Evolutionary conservation across 1,140 invertebrate species (phyloP), one percentile per base, ranked within the genome.

Genomic region (Agrilus planipennis): DNA sequence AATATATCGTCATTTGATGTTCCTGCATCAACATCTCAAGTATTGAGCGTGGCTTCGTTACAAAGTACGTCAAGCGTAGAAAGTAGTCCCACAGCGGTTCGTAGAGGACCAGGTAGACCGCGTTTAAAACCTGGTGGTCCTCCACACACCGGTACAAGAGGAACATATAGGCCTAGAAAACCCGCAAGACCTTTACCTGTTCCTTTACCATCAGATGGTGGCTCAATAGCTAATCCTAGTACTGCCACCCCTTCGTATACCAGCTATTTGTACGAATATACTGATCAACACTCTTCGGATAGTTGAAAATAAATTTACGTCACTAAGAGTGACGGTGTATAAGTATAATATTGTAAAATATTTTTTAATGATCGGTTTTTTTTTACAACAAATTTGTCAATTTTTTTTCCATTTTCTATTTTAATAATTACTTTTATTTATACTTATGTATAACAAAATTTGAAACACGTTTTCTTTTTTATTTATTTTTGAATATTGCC

Each of bases 81-180:
- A 5, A 16, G 11, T 36, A 19, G 23, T 22, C 29, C 32, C 11
- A 41, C 47, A 28, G 30, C 43, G 5, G 18, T 52, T 2, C 68
- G 77, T 39, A 60, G 81, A 17, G 83, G 83, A 7, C 81, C 84
- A 0, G 86, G 86, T 11, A 59, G 87, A 50, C 86, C 86, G 0
- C 65, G 83, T 3, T 62, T 83, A 34, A 72, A 73, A 46, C 77
- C 70, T 2, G 65, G 67, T 27, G 79, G 76, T 3, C 78, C 77
- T 0, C 62, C 69, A 0, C 71, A 81, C 53, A 65, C 70, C 35
- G 73, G 73, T 12, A 65, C 68, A 16, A 67, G 77, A 7, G 68
- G 65, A 25, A 29, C 64, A 29, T 57, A 71, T 23, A 59, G 69
- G 44, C 58, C 73, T 42, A 58, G 73, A n/a, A 64, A 72, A 36